Evolutionary conservation across 1,140 invertebrate species (phyloP), one percentile per base, ranked within the genome.

Genomic region (Pantala flavescens): DNA sequence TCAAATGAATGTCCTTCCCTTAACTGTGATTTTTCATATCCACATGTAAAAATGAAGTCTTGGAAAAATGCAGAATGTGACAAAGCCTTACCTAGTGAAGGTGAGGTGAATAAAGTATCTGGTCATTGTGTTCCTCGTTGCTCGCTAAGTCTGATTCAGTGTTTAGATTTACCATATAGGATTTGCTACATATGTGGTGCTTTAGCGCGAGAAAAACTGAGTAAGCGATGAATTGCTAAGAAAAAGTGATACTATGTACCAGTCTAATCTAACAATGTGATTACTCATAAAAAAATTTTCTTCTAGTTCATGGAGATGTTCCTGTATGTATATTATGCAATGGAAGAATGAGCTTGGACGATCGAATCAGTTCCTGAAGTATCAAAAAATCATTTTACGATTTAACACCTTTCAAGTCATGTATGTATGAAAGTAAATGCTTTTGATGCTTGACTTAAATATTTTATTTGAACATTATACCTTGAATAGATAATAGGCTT

Each of bases 121-220:
- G 75, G 75, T 7, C 77, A 78, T 23, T 24, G 63, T 19, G n/a
- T 78, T 10, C 75, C 76, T 7, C 43, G 77, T 10, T 78, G 77
- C 43, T 76, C 75, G 12, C 28, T 78, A 7, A 77, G 74, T 24
- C 42, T 78, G 21, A 42, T 76, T 10, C 77, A 75, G 63, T 77
- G 76, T 71, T n/a, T 36, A n/a, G 28, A 71, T 28, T 21, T 76
- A 23, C 75, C 72, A 1, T 75, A 75, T 63, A 74, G 73, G 21
- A 71, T 71, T 7, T 78, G 77, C 23, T 16, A 42, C 5, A 72
- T 55, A 12, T 78, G 77, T 71, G 63, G 73, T n/a, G 74, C 73
- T 11, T 42, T 77, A 11, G 77, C 77, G 19, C 76, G 77, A 36
- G 55, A 49, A 2, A 23, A 63, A 16, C 49, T 73, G 23, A 73